Conservation (phyloP, 2,888 invertebrate genomes). For the Trissolcus brochymenae region DNA sequence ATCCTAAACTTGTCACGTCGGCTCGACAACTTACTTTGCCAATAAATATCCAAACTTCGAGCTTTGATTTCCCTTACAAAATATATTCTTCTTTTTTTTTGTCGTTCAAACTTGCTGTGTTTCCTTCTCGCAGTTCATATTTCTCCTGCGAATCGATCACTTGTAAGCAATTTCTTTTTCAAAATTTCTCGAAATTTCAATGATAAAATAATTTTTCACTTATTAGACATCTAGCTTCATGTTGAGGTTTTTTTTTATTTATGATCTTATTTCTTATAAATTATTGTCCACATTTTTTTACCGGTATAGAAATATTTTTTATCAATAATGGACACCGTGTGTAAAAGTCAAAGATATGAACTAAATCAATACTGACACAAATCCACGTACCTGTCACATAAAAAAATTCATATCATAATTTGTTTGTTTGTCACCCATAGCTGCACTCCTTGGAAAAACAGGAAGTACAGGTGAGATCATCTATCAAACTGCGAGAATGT, state of each 20-base stretch:
- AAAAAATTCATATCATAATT: conserved; percentile 57
- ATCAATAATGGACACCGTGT: neutral
- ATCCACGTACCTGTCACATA: neutral
- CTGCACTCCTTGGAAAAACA: conserved; percentile 76
- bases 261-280: neutral
- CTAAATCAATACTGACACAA: neutral
- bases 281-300: neutral
- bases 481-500: conserved; percentile 31
- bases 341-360: neutral
- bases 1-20: conserved; percentile 8
- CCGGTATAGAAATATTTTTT: neutral
- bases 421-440: conserved; percentile 65
- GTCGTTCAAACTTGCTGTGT: no score
- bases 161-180: no score
- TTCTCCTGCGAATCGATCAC: no score
- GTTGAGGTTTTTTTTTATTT: no score
- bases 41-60: conserved; percentile 5
- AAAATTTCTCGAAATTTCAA: no score
- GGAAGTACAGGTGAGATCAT: conserved; percentile 75
- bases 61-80: neutral
- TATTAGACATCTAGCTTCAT: no score
- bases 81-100: neutral
- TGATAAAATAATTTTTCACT: no score
- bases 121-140: no score
- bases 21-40: conserved; percentile 2